Conservation (phyloP, 2,797 vertebrate species). For the Loris lydekkerianus region DNA sequence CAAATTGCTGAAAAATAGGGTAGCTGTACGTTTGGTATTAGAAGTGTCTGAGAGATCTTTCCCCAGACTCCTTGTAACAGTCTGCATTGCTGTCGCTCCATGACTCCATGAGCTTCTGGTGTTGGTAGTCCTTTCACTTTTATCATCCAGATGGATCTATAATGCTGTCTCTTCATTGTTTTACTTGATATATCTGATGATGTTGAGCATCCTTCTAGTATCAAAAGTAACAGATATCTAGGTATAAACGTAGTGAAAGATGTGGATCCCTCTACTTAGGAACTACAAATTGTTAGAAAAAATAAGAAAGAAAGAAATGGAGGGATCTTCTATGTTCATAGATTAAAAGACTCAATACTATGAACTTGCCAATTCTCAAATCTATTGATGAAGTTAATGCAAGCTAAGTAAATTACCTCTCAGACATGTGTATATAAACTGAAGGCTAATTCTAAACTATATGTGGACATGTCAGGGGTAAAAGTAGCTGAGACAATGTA, state of each 20-base stretch:
- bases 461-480: neutral
- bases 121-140: neutral
- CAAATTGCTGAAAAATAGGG: neutral
- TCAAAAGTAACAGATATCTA: neutral
- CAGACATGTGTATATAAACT: neutral
- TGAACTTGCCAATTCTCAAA: neutral
- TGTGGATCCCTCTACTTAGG: neutral
- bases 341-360: neutral
- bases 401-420: neutral
- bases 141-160: neutral
- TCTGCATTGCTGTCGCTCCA: neutral
- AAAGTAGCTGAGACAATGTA: neutral
- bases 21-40: neutral
- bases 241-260: neutral
- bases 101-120: neutral
- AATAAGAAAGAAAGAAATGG: neutral
- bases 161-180: neutral
- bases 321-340: neutral
- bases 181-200: neutral
- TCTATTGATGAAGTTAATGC: neutral
- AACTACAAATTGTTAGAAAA: neutral
- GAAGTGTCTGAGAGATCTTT: neutral
- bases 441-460: neutral
- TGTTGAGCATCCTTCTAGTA: neutral
- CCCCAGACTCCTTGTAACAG: neutral